Evolutionary conservation across 1,140 invertebrate genomes (phyloP), one percentile per base, ranked within the genome.

Genomic region (Meloidogyne exigua): DNA sequence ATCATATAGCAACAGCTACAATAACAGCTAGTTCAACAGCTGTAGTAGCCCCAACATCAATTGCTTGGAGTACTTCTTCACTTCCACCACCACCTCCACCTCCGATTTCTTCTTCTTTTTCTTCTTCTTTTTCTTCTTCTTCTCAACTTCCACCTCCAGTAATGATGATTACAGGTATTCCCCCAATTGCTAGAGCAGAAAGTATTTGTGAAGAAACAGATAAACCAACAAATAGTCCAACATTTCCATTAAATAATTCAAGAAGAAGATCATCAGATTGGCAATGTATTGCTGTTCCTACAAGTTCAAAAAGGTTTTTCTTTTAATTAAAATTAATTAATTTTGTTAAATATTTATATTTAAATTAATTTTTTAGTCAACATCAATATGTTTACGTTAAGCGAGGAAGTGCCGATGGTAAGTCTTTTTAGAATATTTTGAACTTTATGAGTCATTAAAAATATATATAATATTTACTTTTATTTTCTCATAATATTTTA

Each of bases 281-380:
- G 85, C 83, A 88, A 71, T 86, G 87, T 69, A 87, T 86, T 64
- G 83, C 87, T 63, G 85, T 86, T 21, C 86, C 85, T 32, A 81
- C 70, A 18, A 80, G 76, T 70, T 84, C 84, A 15, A 78, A 67
- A 62, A 84, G 78, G 80, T 82, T 25, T 57, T n/a, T n/a, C 44
- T 49, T n/a, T 12, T 57, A 0, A 3, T 77, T 28, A 2, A 21
- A 18, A 23, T 68, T 75, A 49, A 12, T 23, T 28, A 18, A n/a
- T 28, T 32, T 69, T 39, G 21, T 39, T 39, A 39, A 7, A 9
- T 10, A 2, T 64, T 63, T 15, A 0, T 12, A 18, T 0, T 63
- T 28, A 28, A 21, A 18, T n/a, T 68, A 74, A 15, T 23, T 44
- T 28, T 32, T 69, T 69, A 32, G 78, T 75, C 32, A 79, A 72